Evolutionary conservation across 1,140 invertebrate species (phyloP).

Genomic region (Linepithema humile): DNA sequence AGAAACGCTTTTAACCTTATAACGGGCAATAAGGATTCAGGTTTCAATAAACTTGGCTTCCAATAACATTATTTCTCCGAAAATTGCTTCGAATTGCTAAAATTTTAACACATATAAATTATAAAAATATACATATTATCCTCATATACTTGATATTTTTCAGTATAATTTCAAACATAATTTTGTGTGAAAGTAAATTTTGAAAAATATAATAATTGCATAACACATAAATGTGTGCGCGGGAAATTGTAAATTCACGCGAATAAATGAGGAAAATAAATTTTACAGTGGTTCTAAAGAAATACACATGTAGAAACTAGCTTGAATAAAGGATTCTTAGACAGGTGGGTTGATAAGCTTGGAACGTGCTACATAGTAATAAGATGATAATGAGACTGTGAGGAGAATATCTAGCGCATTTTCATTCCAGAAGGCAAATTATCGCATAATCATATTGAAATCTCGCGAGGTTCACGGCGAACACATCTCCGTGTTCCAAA

Average conservation of each 20-base stretch:
- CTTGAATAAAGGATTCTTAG: not conserved
- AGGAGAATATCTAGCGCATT: not conserved
- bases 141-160: not conserved
- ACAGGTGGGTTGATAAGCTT: not conserved
- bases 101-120: not conserved
- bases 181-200: not conserved
- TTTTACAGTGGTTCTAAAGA: not conserved
- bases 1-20: conserved; percentile 39
- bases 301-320: not conserved
- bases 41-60: not conserved
- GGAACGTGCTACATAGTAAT: not conserved
- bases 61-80: not conserved
- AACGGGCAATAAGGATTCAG: not conserved
- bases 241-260: not conserved
- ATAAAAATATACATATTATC: not conserved
- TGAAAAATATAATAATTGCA: not conserved
- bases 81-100: not conserved
- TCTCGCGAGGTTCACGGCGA: not conserved
- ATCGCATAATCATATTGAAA: not conserved
- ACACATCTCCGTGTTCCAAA: not conserved
- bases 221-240: not conserved
- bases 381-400: not conserved
- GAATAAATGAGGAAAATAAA: not conserved
- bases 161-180: not conserved
- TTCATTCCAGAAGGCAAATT: not conserved